Conservation (phyloP, 23 tunicate species). For the Halocynthia roretzi region DNA sequence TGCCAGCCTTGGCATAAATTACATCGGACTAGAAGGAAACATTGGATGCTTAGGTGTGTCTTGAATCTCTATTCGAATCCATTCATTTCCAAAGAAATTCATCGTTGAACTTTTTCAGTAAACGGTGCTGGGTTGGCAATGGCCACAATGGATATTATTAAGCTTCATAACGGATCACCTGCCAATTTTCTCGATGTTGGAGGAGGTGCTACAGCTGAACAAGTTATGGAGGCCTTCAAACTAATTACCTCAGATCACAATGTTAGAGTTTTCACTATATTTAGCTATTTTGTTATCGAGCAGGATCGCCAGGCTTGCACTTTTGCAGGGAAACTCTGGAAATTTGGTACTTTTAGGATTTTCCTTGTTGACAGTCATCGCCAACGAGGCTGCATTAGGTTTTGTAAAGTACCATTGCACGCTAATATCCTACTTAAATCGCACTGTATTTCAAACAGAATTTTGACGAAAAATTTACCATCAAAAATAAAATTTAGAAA, state of each 20-base stretch:
- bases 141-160: conserved; percentile 99
- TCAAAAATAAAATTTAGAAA: no score
- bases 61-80: background rate
- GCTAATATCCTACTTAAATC: no score
- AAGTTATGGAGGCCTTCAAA: conserved; percentile 97
- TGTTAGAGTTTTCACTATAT: conserved; percentile 17
- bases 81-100: background rate
- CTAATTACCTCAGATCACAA: conserved; percentile 89
- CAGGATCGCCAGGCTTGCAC: no score
- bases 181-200: conserved; percentile 99
- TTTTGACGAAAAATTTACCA: no score
- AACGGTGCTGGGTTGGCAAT: conserved; percentile 97
- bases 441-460: no score
- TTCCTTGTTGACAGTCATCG: no score
- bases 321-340: no score
- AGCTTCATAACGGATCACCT: conserved; percentile 97
- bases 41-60: conserved; percentile 93
- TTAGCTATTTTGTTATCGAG: background rate
- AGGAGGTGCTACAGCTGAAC: conserved; percentile 98
- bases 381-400: no score
- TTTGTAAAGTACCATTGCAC: no score
- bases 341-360: no score
- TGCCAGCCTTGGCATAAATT: conserved; percentile 81
- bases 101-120: conserved; percentile 22
- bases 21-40: conserved; percentile 99